Evolutionary conservation across 1,140 invertebrate species (phyloP), one percentile per base, ranked within the genome.

Genomic region (Leptonema lineaticorne): DNA sequence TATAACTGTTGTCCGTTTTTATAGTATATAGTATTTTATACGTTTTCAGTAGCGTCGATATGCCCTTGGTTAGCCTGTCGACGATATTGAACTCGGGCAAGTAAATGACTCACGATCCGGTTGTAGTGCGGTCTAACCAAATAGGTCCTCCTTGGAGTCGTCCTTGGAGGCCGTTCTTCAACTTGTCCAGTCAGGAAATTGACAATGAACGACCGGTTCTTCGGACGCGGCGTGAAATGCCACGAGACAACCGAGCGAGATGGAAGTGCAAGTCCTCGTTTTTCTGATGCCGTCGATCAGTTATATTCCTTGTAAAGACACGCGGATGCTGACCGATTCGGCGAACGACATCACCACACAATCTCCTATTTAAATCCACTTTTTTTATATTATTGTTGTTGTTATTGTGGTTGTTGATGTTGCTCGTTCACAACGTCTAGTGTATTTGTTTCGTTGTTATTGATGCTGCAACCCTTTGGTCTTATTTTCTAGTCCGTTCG

Each of bases 101-200:
- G 37, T 9, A 9, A 11, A 48, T 64, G 62, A 64, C 14, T 64
- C 62, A 64, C 62, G 37, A 64, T 64, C 62, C 41, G 62, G 62
- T 50, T 26, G 6, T 22, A 16, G 58, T n/a, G n/a, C n/a, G 29
- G 24, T n/a, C 11, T 30, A 28, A 64, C 62, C 62, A 50, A 64
- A 64, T 64, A 27, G 62, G 45, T 64, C 62, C n/a, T 64, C 62
- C 18, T 24, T 45, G 50, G n/a, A n/a, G 22, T 53, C 62, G 62
- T 64, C 62, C 62, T 64, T 64, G 62, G 62, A 53, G 46, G 62
- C 45, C 62, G 62, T 64, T 64, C 62, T 46, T 50, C 33, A 30
- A 64, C 33, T 64, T 14, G 41, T 50, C 29, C 26, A 27, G 45
- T 30, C 62, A 64, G 62, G 62, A 64, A 64, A 64, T 50, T 27